Conservation (phyloP, 2,113 vertebrate genomes). For the Numenius arquata region DNA sequence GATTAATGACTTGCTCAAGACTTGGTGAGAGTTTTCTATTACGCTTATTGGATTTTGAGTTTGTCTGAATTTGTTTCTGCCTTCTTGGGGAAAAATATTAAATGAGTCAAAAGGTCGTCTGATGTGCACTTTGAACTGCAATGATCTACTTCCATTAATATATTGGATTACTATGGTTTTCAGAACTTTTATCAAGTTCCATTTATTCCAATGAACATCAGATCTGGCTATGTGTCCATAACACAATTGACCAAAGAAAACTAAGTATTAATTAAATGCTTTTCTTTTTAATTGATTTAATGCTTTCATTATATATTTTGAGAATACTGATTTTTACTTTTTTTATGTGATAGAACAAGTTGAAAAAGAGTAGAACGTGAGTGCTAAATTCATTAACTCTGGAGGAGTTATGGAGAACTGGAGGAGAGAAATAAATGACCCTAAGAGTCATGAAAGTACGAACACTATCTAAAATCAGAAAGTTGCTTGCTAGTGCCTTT, state of each 20-base stretch:
- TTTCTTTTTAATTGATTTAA: not conserved
- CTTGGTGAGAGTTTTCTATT: not conserved
- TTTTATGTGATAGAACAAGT: not conserved
- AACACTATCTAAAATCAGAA: not conserved
- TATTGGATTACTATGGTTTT: not conserved
- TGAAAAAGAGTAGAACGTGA: not conserved
- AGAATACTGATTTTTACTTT: not conserved
- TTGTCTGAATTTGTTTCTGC: not conserved
- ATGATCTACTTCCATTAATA: not conserved
- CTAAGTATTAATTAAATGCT: not conserved
- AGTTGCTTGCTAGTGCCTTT: not conserved
- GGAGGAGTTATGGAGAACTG: not conserved
- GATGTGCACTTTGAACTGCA: not conserved
- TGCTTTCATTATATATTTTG: not conserved
- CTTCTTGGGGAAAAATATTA: not conserved
- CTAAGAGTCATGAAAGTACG: fast-evolving
- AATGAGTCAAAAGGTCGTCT: not conserved
- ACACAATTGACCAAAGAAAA: not conserved
- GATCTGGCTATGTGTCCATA: not conserved
- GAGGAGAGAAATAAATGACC: not conserved
- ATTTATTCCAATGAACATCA: not conserved
- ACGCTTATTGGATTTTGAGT: not conserved
- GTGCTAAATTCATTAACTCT: not conserved
- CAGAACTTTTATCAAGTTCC: not conserved
- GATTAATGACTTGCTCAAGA: constrained; percentile 44